Base-by-base conservation (phyloP, 2,113 vertebrate genomes). In the Paedocypris sp. region DNA sequence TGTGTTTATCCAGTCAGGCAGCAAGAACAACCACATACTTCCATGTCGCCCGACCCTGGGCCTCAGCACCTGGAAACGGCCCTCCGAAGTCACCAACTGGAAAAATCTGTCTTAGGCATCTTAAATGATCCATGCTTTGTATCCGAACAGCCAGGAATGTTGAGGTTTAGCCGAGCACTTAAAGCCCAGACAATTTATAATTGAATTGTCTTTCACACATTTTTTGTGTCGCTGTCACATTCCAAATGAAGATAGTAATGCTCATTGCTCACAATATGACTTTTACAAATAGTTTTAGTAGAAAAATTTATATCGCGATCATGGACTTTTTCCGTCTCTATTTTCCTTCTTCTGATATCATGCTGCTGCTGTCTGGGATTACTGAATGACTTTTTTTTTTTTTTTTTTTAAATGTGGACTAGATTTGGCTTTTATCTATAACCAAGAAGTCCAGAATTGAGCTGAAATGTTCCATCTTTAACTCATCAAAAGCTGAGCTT, bases 1-100 rank as follows among this genome's bases (percentile, higher is more conserved):
- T 74, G 57, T 72, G 50, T 69, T 61, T 50, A 31, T 46, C 53
- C 67, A 64, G 31, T 71, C 56, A 49, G 71, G 68, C 71, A 33
- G 47, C 28, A 28, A 66, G 20, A 50, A 35, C 65, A 70, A 66
- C 66, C 35, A 58, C 28, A 3, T 23, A 20, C 45, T 49, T 41
- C 41, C 31, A 25, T 47, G 52, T 56, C 16, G 43, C 23, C 38
- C 10, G 6, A 50, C 6, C 47, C 10, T n/a, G 35, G 56, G 64
- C 38, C 56, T 52, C 47, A 15, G 19, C n/a, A 33, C 39, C 25
- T 35, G 39, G 48, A 48, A 39, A 49, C 29, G 10, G 12, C 4
- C 28, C 20, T 1, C 16, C n/a, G 26, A 10, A 48, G 9, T 3
- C 10, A 53, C 32, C 42, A 41, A 20, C 45, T 23, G 23, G 58